These are phyloP conservation scores for Eupristina koningsbergeri DNA, from an alignment of 1,140 invertebrate genomes.

Conservation along the genomic window DNA sequence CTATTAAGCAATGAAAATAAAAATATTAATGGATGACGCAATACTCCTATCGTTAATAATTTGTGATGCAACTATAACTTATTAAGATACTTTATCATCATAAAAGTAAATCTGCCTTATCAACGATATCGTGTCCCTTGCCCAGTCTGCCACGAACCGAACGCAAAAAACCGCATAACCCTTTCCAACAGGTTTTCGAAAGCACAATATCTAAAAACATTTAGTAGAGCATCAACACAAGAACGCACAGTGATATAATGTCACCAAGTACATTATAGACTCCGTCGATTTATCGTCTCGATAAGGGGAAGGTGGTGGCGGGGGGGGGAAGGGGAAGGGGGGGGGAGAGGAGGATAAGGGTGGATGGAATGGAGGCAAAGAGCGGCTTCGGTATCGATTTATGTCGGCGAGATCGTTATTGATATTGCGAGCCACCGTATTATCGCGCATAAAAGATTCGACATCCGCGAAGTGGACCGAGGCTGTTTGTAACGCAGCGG, in stretches of 20 bases:
- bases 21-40: not conserved
- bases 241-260: conserved; percentile 19
- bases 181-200: not conserved
- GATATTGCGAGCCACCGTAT: conserved; percentile 35
- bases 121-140: not conserved
- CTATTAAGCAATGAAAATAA: not conserved
- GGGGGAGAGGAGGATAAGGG: not conserved
- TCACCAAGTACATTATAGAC: not conserved
- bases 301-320: not conserved
- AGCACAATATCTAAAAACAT: not conserved
- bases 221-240: not conserved
- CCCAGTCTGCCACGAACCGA: not conserved
- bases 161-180: not conserved
- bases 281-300: conserved; percentile 12
- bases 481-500: conserved; percentile 15
- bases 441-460: conserved; percentile 29
- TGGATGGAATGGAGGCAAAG: too few species aligned
- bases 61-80: not conserved
- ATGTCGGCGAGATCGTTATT: conserved; percentile 47
- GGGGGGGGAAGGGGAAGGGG: not conserved
- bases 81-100: not conserved
- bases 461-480: conserved; percentile 28
- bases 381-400: conserved; percentile 37
- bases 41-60: not conserved
- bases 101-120: not conserved